Evolutionary conservation across 2,113 vertebrate species (phyloP).

Genomic region (Panurus biarmicus): DNA sequence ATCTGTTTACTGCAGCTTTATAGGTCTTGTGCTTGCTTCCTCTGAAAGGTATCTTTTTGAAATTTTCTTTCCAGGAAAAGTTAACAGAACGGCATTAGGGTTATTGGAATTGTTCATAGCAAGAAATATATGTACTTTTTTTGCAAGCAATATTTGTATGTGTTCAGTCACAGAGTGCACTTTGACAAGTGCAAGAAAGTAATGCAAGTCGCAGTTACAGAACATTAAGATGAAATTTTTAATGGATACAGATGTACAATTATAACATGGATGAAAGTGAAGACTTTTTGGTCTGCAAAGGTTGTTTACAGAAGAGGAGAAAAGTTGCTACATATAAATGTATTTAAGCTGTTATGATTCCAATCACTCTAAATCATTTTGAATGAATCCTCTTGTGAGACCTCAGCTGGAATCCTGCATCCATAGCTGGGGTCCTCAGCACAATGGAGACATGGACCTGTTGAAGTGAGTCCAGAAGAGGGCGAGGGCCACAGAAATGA

Average conservation of each 20-base stretch:
- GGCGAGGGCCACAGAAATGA: not conserved
- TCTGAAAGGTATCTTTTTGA: not conserved
- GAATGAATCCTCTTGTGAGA: not conserved
- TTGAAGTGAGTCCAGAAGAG: not conserved
- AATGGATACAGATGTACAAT: not conserved
- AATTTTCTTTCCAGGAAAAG: not conserved
- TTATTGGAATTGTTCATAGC: not conserved
- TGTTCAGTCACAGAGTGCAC: not conserved
- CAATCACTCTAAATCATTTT: not conserved
- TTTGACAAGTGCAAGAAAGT: not conserved
- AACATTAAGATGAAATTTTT: not conserved
- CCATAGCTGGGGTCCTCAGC: not conserved
- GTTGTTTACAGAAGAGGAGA: not conserved
- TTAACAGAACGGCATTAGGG: not conserved
- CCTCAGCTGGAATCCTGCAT: no score
- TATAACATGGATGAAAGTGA: not conserved
- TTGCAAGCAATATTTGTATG: not conserved
- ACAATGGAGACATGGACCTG: not conserved
- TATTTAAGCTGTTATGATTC: not conserved
- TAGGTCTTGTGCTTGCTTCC: not conserved
- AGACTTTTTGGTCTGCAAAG: not conserved
- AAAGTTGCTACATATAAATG: not conserved
- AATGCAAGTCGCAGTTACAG: not conserved
- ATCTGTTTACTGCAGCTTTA: not conserved
- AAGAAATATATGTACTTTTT: not conserved